Conservation (phyloP, 2,113 vertebrate genomes). For the Oenanthe oenanthe region DNA sequence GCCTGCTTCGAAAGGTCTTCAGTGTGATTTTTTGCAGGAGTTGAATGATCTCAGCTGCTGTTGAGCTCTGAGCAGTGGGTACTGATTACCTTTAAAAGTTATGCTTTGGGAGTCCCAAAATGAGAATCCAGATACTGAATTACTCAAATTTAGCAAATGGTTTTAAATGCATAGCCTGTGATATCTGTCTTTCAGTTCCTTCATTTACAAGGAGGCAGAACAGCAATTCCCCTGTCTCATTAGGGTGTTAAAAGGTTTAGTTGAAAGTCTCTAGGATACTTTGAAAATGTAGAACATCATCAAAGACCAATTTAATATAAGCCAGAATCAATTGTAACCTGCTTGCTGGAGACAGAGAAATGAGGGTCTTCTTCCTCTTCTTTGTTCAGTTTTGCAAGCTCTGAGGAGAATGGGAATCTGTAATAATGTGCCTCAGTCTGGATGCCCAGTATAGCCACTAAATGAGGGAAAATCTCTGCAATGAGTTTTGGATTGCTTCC, state of each 20-base stretch:
- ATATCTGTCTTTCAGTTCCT: slow-evolving; percentile 25
- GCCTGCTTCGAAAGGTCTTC: background rate
- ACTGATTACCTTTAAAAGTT: slow-evolving; percentile 42
- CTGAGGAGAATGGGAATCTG: background rate
- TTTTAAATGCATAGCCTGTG: slow-evolving; percentile 31
- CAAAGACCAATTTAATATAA: slow-evolving; percentile 27
- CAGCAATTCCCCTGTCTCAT: slow-evolving; percentile 52
- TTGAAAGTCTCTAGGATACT: slow-evolving; percentile 36
- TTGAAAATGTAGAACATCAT: slow-evolving; percentile 45
- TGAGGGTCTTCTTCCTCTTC: background rate
- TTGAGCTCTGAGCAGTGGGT: slow-evolving; percentile 24
- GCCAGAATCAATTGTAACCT: background rate
- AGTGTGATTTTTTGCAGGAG: background rate
- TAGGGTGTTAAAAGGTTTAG: slow-evolving; percentile 58
- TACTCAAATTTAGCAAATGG: slow-evolving; percentile 36
- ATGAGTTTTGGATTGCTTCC: background rate
- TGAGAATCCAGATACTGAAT: slow-evolving; percentile 41
- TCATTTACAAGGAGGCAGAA: slow-evolving; percentile 43
- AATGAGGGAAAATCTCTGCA: background rate
- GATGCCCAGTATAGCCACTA: background rate
- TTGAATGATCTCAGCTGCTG: background rate
- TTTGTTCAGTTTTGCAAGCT: background rate
- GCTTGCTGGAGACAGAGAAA: background rate
- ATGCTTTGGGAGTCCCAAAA: slow-evolving; percentile 59
- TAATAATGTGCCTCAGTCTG: background rate